Base-by-base conservation (phyloP, 2,113 vertebrate genomes). In the Pseudorasbora parva region DNA sequence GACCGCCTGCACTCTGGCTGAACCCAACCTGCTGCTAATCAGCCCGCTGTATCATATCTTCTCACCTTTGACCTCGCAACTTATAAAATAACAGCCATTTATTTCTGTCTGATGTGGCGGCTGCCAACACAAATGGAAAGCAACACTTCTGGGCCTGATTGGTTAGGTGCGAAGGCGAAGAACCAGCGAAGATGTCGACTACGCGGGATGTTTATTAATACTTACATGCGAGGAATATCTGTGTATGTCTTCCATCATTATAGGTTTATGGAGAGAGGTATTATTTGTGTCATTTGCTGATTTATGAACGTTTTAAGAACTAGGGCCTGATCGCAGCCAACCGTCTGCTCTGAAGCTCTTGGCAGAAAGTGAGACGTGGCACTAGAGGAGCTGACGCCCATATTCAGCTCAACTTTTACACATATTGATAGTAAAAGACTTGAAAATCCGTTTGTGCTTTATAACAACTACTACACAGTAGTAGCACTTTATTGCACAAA, bases 51-150 rank as follows among this genome's bases (percentile, higher is more conserved):
- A 85, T 87, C 83, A 73, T 60, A 85, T 85, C 68, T 69, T 72
- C 83, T 83, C 76, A 87, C 76, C 81, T 83, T 60, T 80, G 81
- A 87, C 75, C 81, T 57, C 83, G 3, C 77, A 72, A 82, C 86
- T 85, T 72, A 79, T 59, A 84, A 79, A 84, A 79, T 77, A 84
- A 68, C 64, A 33, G 64, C 25, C 64, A 25, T 78, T 64, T 19
- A 69, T 85, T 85, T 87, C 54, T 41, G 74, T 78, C 83, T 76
- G 57, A 87, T 47, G 41, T 43, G 54, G 47, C 41, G 41, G 49
- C 68, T 82, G 86, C 84, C 75, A 83, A 83, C 83, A 68, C 69
- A 85, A 85, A 83, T 37, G 23, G 81, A 82, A 74, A 80, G 59
- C 59, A 84, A 77, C 82, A 60, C 60, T 59, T 49, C 59, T 49